Conservation (phyloP, 1,140 invertebrate species). For the Tenebrio molitor region DNA sequence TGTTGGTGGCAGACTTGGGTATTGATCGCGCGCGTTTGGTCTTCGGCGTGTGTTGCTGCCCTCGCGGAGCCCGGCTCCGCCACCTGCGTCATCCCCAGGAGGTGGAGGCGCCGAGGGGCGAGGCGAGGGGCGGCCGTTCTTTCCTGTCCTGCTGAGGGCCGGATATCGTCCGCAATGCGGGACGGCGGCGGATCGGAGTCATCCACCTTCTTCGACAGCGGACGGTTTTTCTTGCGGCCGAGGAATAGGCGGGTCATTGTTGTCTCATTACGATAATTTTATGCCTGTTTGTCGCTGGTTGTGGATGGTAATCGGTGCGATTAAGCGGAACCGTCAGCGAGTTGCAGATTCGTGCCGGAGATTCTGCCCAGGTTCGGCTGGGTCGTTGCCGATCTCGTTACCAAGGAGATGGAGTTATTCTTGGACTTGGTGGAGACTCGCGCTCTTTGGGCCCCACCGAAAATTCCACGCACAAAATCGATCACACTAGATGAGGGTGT, state of each 20-base stretch:
- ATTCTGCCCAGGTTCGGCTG: too few species aligned
- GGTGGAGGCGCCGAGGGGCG: neutral
- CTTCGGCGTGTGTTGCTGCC: slow-evolving; percentile 34
- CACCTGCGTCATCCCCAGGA: slow-evolving; percentile 34
- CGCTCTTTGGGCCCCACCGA: too few species aligned
- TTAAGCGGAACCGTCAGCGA: neutral
- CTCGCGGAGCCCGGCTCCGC: slow-evolving; percentile 20
- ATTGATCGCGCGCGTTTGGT: slow-evolving; percentile 11
- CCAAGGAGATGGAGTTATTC: too few species aligned
- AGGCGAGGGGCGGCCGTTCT: neutral
- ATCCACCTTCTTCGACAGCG: slow-evolving; percentile 15
- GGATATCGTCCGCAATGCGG: slow-evolving; percentile 36
- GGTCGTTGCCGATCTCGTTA: too few species aligned
- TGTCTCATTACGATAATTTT: slow-evolving; percentile 20
- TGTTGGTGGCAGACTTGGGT: slow-evolving; percentile 32
- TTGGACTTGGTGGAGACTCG: too few species aligned
- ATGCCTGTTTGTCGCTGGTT: neutral
- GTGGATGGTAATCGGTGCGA: neutral
- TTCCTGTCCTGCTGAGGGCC: slow-evolving; percentile 35
- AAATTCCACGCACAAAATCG: too few species aligned
- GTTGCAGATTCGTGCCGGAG: neutral
- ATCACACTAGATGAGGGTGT: too few species aligned
- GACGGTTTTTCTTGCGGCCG: neutral
- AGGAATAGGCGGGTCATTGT: slow-evolving; percentile 9
- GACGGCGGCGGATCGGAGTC: slow-evolving; percentile 1